Evolutionary conservation across 2,888 invertebrate species (phyloP), one percentile per base, ranked within the genome.

Genomic region (Meiosimyza platycephala): DNA sequence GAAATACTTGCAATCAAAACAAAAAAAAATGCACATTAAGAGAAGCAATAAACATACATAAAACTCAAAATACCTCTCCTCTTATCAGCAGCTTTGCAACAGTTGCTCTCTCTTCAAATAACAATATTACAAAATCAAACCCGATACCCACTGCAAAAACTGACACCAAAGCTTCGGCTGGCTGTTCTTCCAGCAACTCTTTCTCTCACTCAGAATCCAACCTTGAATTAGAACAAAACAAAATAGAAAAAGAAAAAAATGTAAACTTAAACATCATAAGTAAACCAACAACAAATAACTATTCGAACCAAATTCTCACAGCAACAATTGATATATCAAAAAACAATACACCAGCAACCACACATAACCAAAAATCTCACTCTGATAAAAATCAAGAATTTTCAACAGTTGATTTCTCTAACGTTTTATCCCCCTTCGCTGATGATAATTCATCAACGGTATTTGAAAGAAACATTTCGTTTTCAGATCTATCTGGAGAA

Each of bases 11-110:
- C n/a, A n/a, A n/a, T n/a, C n/a, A 40, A 51, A 70, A 62, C 6
- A 7, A 62, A 11, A 47, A 60, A 51, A 70, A 70, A 54, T 70
- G 60, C 40, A 62, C 52, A 22, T 59, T 70, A 6, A 22, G 40
- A 2, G 63, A 51, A 47, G 59, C 59, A 13, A 47, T 22, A 11
- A 12, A 18, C 16, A 47, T 9, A 63, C 15, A 48, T 48, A 33
- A 63, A 12, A 7, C 7, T n/a, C 16, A 57, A 12, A n/a, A n/a
- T 12, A 57, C 16, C 11, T 16, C 57, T 57, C 57, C 16, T 57
- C 16, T 16, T 16, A 15, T 7, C 16, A 57, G 7, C 7, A n/a
- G n/a, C 6, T 57, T n/a, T 12, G n/a, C 7, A 57, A 16, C 57
- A 15, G 57, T n/a, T n/a, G n/a, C n/a, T n/a, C n/a, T n/a, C n/a